Base-by-base conservation (phyloP, 1,140 invertebrate species). In the Camponotus floridanus region DNA sequence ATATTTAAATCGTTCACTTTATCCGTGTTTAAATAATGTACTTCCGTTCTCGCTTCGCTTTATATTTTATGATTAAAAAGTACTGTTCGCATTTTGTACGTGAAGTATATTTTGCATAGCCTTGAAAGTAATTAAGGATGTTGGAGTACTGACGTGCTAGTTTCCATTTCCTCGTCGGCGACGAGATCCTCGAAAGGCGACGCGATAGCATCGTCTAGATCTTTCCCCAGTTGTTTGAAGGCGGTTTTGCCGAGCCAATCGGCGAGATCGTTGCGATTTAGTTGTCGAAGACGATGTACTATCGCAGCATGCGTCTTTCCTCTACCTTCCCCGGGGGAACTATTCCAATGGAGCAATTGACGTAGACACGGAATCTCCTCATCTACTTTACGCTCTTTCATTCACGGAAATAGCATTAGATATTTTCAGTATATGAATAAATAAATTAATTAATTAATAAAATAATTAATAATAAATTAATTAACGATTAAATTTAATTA, bases 161-260 rank as follows among this genome's bases (percentile, higher is more conserved):
- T 88, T 79, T 92, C 88, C 36, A 84, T 92, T 86, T 92, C 86
- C 26, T 86, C 87, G 21, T 88, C 62, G 61, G 90, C 80, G 18
- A 92, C 80, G 18, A 92, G 76, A 62, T 90, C 87, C 21, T 89
- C 91, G 45, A 95, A 93, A 0, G 92, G 91, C 45, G 91, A 85
- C 31, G 93, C 86, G 45, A 96, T 86, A 26, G 94, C 93, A 79
- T 94, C 94, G 90, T 96, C 93, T 59, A 97, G 91, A 90, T 96
- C 96, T 84, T 94, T 94, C 15, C 95, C 95, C 59, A 97, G 91
- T 87, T 96, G 93, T 76, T 95, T 92, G 92, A 97, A 97, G 3
- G 96, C 95, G 4, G 95, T 95, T 80, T 92, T 95, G 9, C 96
- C 95, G 1, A 97, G 87, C 96, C 96, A 97, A 91, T 96, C 94